phyloP scores from a whole-genome alignment of 2,888 invertebrate genomes.

The Cristatella mucedo region DNA sequence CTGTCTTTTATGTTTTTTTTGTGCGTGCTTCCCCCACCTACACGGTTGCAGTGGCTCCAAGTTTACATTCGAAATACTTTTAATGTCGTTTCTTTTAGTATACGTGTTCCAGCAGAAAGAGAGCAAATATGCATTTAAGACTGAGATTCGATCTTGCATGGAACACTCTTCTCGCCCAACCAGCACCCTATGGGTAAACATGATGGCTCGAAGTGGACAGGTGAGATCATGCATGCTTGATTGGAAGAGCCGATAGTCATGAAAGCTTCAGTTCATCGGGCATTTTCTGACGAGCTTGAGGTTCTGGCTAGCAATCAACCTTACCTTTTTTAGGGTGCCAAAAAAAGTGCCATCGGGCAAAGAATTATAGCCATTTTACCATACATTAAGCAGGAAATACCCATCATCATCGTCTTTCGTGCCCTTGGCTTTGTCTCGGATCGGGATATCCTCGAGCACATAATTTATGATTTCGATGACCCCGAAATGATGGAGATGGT shows the following conservation, averaged over 20 bases:
- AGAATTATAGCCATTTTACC: conserved; percentile 92
- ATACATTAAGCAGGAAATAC: conserved; percentile 97
- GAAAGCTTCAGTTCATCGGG: too few species aligned
- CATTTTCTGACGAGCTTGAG: too few species aligned
- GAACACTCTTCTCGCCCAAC: conserved; percentile 83
- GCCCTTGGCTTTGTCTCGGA: conserved; percentile 99
- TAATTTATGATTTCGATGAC: conserved; percentile 99
- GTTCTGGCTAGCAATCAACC: background rate
- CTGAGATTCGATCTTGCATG: conserved; percentile 85
- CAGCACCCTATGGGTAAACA: conserved; percentile 95
- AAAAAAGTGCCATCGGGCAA: conserved; percentile 96
- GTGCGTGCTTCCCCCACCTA: too few species aligned
- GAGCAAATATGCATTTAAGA: conserved; percentile 94
- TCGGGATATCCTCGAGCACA: conserved; percentile 95
- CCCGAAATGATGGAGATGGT: conserved; percentile 99
- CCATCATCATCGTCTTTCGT: conserved; percentile 97
- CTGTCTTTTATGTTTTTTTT: too few species aligned
- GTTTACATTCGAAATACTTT: too few species aligned
- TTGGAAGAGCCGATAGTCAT: too few species aligned
- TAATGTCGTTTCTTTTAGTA: conserved; percentile 51
- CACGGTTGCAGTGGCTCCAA: too few species aligned
- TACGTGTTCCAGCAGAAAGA: conserved; percentile 99
- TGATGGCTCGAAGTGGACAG: conserved; percentile 94
- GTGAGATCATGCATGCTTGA: too few species aligned
- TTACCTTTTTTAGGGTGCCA: conserved; percentile 61